A percentile compares a stretch with the other conserved stretches of the same genome.
These are phyloP conservation scores for Salarias fasciatus DNA, from an alignment of 2,797 vertebrate genomes.

Conservation along the genomic window DNA sequence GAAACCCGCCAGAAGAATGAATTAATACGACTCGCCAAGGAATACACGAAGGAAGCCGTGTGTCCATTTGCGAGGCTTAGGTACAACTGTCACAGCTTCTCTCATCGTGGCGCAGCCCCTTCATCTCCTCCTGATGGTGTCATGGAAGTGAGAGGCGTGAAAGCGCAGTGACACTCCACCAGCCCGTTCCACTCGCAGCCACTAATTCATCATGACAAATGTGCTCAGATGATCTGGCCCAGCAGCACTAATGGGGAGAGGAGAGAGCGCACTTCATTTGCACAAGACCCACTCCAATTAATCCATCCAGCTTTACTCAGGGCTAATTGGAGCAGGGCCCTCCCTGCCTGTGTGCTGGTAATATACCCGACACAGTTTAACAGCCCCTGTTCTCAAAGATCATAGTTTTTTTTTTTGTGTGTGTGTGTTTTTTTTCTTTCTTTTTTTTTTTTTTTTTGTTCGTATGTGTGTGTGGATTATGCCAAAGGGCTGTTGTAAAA, in stretches of 20 bases:
- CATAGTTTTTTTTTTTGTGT: slow-evolving; percentile 42
- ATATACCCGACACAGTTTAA: slow-evolving; percentile 79
- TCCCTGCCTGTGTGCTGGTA: slow-evolving; percentile 74
- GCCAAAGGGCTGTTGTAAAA: slow-evolving; percentile 62
- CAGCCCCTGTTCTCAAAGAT: slow-evolving; percentile 69
- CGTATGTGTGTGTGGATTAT: slow-evolving; percentile 39
- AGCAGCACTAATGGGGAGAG: slow-evolving; percentile 80
- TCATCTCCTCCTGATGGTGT: slow-evolving; percentile 82
- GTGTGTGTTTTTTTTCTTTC: slow-evolving; percentile 20
- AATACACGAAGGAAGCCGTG: slow-evolving; percentile 70
- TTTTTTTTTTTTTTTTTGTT: neutral
- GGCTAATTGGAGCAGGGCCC: slow-evolving; percentile 81
- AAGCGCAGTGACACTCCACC: slow-evolving; percentile 79
- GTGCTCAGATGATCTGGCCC: slow-evolving; percentile 83
- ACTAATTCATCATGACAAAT: slow-evolving; percentile 86
- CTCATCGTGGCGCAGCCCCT: slow-evolving; percentile 73
- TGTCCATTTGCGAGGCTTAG: slow-evolving; percentile 82
- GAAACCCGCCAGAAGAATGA: slow-evolving; percentile 74
- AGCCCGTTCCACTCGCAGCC: slow-evolving; percentile 78
- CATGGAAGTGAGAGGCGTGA: slow-evolving; percentile 82
- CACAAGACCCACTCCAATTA: slow-evolving; percentile 83
- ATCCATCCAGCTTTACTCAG: slow-evolving; percentile 82
- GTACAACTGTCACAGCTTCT: slow-evolving; percentile 81
- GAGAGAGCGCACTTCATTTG: slow-evolving; percentile 79
- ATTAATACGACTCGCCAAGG: slow-evolving; percentile 75